Percentiles rank a stretch among this genome's conserved stretches.
These are phyloP conservation scores for Lonchura striata DNA, from an alignment of 2,113 vertebrate species.

Conservation along the genomic window DNA sequence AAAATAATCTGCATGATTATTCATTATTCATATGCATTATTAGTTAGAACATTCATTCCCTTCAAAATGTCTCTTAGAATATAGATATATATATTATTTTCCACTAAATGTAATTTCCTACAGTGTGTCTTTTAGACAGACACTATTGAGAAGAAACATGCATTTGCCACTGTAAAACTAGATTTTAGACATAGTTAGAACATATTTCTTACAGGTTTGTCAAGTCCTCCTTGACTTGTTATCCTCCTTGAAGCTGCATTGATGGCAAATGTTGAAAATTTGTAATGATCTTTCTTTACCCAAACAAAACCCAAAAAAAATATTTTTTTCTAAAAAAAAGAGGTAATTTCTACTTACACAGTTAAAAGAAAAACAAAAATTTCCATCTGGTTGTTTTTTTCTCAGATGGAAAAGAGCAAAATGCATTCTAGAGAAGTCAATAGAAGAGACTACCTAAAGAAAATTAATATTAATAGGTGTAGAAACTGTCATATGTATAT, in stretches of 20 bases:
- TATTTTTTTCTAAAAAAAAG: not conserved
- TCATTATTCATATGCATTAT: no score
- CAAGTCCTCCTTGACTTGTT: not conserved
- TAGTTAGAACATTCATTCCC: not conserved
- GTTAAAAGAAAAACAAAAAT: not conserved
- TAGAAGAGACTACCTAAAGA: conserved; percentile 2
- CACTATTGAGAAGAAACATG: not conserved
- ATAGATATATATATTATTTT: not conserved
- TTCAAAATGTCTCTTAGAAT: not conserved
- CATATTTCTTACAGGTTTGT: not conserved
- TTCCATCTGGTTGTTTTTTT: not conserved
- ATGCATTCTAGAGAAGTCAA: not conserved
- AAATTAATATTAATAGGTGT: conserved; percentile 41
- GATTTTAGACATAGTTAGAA: not conserved
- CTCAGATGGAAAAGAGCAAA: not conserved
- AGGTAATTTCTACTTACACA: not conserved
- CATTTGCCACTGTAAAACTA: not conserved
- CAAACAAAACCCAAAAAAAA: not conserved
- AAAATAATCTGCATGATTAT: not conserved
- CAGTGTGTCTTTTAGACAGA: not conserved
- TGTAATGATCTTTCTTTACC: not conserved
- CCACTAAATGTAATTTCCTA: not conserved
- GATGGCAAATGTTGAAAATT: not conserved
- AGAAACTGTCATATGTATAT: conserved; percentile 25
- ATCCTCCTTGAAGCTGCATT: not conserved